Evolutionary conservation across 2,888 invertebrate genomes (phyloP).

Genomic region (Arctia plantaginis): DNA sequence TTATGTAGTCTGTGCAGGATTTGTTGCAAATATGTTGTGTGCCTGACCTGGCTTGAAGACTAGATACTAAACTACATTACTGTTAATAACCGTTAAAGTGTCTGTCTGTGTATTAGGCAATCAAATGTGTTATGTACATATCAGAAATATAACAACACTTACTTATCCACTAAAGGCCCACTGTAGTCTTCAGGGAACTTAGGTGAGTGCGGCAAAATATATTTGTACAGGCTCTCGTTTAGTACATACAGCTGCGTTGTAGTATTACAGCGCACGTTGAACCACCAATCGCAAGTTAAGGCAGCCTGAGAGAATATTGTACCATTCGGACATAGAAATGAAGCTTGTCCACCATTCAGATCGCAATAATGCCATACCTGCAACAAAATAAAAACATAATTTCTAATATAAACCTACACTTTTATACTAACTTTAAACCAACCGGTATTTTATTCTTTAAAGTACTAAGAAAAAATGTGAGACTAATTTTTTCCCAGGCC

Average conservation of each 20-base stretch:
- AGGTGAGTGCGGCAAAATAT: conserved; percentile 93
- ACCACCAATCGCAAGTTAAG: conserved; percentile 97
- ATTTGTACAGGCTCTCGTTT: conserved; percentile 95
- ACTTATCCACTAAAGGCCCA: conserved; percentile 95
- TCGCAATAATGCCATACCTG: conserved; percentile 98
- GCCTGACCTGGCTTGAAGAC: not conserved
- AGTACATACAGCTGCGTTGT: conserved; percentile 95
- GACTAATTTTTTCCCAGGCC: no score
- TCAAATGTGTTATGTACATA: not conserved
- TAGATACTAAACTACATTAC: no score
- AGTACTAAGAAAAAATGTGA: no score
- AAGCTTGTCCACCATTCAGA: conserved; percentile 95
- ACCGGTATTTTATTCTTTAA: no score
- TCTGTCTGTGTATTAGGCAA: not conserved
- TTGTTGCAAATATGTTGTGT: not conserved
- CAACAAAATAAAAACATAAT: conserved; percentile 30
- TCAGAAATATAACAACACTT: conserved; percentile 59
- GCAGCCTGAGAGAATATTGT: conserved; percentile 96
- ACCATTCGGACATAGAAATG: conserved; percentile 95
- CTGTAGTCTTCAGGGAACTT: conserved; percentile 96
- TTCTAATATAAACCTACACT: not conserved
- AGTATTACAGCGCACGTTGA: conserved; percentile 94
- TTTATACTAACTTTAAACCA: no score
- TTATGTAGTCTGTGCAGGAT: not conserved
- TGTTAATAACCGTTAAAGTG: no score